A percentile compares a stretch with the other conserved stretches of the same genome.
phyloP scores from a whole-genome alignment of 1,140 invertebrate genomes.

The Sycophila sp. region DNA sequence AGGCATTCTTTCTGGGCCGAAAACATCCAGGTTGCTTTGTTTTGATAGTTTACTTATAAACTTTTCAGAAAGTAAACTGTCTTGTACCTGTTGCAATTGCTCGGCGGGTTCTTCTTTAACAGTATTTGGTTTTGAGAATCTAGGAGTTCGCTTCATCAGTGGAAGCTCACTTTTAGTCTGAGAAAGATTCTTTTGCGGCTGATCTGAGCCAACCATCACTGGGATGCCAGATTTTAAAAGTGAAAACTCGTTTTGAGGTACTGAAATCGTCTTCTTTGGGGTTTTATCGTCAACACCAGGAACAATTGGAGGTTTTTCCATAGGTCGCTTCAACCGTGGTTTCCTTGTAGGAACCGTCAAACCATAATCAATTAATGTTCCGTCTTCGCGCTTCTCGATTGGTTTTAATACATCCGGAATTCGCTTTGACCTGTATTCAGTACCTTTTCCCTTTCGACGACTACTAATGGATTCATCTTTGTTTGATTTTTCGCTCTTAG shows the following conservation, averaged over 20 bases:
- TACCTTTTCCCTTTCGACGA: not conserved
- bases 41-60: too few species aligned
- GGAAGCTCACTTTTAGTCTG: not conserved
- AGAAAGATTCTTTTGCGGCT: not conserved
- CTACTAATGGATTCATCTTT: too few species aligned
- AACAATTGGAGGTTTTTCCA: not conserved
- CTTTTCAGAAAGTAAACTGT: too few species aligned
- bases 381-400: conserved; percentile 47
- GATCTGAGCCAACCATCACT: too few species aligned
- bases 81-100: too few species aligned
- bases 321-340: conserved; percentile 12
- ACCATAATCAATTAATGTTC: conserved; percentile 47
- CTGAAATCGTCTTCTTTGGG: not conserved
- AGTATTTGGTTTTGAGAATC: too few species aligned
- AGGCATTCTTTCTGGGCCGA: too few species aligned
- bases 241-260: not conserved
- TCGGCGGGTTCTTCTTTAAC: too few species aligned
- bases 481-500: not conserved
- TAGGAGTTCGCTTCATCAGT: too few species aligned
- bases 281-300: too few species aligned
- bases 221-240: too few species aligned
- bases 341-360: conserved; percentile 42
- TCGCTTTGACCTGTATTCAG: not conserved
- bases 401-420: conserved; percentile 37
- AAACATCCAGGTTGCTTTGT: too few species aligned